Evolutionary conservation across 2,797 vertebrate genomes (phyloP), one percentile per base, ranked within the genome.

Genomic region (Hemitrygon akajei): DNA sequence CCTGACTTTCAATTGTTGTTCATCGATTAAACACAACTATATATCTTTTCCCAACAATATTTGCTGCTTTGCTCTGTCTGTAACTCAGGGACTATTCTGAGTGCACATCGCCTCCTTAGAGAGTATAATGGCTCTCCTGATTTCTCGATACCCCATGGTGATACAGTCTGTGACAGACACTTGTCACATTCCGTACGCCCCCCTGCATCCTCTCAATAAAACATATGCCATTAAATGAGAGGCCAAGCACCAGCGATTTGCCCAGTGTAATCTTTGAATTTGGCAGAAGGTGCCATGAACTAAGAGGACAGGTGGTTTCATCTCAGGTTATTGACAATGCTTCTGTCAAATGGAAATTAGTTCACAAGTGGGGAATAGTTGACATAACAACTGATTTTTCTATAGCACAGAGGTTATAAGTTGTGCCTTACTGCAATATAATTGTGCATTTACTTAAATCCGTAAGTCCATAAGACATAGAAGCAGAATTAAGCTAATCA

Each of bases 191-290:
- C 82, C 30, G 30, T 27, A 34, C 27, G 27, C 14, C 58, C 56
- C 56, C 82, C 63, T n/a, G 82, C 56, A 86, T 56, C 82, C 27
- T n/a, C 27, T 6, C 82, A 1, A n/a, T n/a, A 58, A 4, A 86
- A 86, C 82, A 86, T 86, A 86, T 86, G 82, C 56, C 56, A 60
- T 63, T n/a, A 60, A 86, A 60, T 14, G 58, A 86, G 82, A 7
- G 58, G 58, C 27, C 12, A 27, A 30, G 1, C 58, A 30, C 56
- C 58, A 60, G 27, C 12, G 30, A 63, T 30, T 76, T 27, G 58
- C 56, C 25, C 56, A 86, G 12, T 11, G 20, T 84, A 84, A 47
- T 27, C 47, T 12, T 58, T 58, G 81, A 27, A 60, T n/a, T 27
- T 86, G 82, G 82, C 82, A 86, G 60, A 86, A 56, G 82, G 56